Conservation (phyloP, 2,113 vertebrate species). For the Rafetus swinhoei region DNA sequence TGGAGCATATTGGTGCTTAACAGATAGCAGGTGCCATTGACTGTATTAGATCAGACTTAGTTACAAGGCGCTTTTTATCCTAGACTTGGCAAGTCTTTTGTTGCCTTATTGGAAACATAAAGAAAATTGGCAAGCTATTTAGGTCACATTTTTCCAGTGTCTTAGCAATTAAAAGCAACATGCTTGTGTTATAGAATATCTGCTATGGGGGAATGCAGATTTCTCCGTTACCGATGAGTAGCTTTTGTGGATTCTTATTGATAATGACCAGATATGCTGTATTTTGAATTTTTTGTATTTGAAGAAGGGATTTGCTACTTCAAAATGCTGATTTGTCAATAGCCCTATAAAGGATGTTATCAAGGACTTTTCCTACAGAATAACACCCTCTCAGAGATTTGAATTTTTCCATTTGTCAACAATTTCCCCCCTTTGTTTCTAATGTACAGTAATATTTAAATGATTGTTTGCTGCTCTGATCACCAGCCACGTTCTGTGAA, state of each 20-base stretch:
- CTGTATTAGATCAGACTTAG: background rate
- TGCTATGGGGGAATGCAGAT: background rate
- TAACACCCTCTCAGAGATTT: background rate
- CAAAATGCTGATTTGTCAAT: background rate
- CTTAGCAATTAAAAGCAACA: background rate
- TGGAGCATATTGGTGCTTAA: background rate
- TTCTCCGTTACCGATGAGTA: background rate
- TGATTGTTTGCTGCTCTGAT: background rate
- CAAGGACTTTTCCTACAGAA: too few relatives aligned
- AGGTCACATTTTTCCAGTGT: background rate
- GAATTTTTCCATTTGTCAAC: background rate
- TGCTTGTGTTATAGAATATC: background rate
- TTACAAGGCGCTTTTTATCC: background rate
- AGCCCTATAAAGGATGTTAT: fast-evolving
- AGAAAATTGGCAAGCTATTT: background rate
- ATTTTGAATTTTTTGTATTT: background rate
- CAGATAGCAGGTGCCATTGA: background rate
- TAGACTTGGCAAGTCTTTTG: background rate
- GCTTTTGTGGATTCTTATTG: background rate
- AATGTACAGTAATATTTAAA: fast-evolving
- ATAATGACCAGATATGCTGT: background rate
- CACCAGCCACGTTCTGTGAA: background rate
- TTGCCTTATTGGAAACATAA: background rate
- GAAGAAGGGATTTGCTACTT: background rate
- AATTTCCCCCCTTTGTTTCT: background rate